Evolutionary conservation across 2,888 invertebrate species (phyloP).

Genomic region (Acrobasis suavella): DNA sequence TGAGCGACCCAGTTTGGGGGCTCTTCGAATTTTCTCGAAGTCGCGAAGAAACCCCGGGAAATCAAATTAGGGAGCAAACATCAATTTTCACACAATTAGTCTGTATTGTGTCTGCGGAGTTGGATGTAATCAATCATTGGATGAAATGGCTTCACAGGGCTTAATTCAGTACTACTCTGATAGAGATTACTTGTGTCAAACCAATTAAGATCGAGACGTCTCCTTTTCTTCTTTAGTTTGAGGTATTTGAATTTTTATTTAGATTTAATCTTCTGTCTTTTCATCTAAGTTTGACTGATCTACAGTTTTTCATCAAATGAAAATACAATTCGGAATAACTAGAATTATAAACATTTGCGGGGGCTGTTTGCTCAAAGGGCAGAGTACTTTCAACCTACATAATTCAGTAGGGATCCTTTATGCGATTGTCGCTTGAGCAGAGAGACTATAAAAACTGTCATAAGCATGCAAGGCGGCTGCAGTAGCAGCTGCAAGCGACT

Average conservation of each 20-base stretch:
- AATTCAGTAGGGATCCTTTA: background rate
- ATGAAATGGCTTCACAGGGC: background rate
- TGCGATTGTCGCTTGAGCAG: background rate
- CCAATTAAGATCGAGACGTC: no score
- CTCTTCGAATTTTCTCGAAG: background rate
- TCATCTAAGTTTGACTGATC: no score
- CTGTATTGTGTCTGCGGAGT: conserved; percentile 1
- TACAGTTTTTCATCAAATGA: no score
- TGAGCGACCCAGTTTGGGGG: conserved; percentile 1
- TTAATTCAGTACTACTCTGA: background rate
- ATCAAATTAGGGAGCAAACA: conserved; percentile 1
- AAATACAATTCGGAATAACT: no score
- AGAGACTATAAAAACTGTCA: conserved; percentile 10
- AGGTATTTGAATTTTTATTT: no score
- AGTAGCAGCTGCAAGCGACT: conserved; percentile 5
- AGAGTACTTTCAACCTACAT: background rate
- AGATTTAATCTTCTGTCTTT: no score
- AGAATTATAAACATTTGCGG: no score
- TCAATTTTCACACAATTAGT: conserved; percentile 1
- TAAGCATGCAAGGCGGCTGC: conserved; percentile 18
- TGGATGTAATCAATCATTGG: conserved; percentile 3
- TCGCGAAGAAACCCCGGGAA: background rate
- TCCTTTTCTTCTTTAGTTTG: no score
- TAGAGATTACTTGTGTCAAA: background rate
- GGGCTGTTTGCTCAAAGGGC: no score